Percentiles rank a stretch among this genome's conserved stretches.
Conservation (phyloP, 1,140 invertebrate species). For the Akabosia matsudoensis region DNA sequence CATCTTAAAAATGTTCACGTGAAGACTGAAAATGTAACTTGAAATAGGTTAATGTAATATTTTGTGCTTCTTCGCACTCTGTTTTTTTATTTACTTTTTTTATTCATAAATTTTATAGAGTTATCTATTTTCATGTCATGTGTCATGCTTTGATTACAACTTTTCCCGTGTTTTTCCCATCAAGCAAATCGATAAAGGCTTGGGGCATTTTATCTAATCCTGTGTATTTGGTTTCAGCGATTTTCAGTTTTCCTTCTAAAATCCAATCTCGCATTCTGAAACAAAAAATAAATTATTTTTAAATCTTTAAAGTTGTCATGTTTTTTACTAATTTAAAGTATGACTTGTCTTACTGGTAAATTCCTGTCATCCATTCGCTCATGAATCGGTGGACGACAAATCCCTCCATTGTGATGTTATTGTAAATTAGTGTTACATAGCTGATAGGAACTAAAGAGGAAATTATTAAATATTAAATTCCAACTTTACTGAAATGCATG, state of each 20-base stretch:
- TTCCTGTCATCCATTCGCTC: constrained; percentile 57
- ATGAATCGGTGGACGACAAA: constrained; percentile 57
- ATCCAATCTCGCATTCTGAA: constrained; percentile 12
- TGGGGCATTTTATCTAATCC: constrained; percentile 65
- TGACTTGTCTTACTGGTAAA: constrained; percentile 46
- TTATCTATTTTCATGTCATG: too few relatives aligned
- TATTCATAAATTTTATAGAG: too few relatives aligned
- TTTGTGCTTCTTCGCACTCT: not conserved
- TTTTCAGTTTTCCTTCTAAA: constrained; percentile 58
- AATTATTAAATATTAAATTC: not conserved
- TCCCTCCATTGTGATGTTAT: constrained; percentile 62
- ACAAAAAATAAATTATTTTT: not conserved
- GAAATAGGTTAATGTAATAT: not conserved
- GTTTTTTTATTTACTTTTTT: not conserved
- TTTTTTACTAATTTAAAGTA: not conserved
- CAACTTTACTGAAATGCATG: too few relatives aligned
- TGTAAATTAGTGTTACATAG: constrained; percentile 56
- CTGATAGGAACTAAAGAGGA: constrained; percentile 52
- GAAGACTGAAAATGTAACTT: not conserved
- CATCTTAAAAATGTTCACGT: constrained; percentile 6
- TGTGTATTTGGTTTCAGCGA: constrained; percentile 60
- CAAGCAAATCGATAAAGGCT: constrained; percentile 62
- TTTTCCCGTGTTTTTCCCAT: constrained; percentile 64
- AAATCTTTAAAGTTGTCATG: not conserved
- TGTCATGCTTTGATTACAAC: constrained; percentile 55